These are phyloP conservation scores for Crocodylus rhombifer DNA, from an alignment of 2,797 vertebrate species.

Conservation along the genomic window DNA sequence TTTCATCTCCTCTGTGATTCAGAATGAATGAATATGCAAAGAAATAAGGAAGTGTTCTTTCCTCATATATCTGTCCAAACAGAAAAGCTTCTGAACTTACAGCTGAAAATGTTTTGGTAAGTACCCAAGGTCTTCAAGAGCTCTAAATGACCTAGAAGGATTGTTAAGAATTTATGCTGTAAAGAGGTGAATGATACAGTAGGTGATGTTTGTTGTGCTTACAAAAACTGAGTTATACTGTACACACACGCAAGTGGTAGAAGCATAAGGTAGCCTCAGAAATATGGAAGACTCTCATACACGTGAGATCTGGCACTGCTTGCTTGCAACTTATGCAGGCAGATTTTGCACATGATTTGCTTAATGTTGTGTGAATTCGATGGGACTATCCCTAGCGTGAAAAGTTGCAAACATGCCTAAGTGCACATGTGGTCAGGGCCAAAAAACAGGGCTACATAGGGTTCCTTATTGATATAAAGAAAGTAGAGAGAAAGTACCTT, in stretches of 20 bases:
- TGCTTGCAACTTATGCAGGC: not conserved
- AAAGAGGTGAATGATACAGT: not conserved
- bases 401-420: not conserved
- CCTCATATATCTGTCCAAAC: constrained; percentile 33
- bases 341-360: not conserved
- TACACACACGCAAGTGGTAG: not conserved
- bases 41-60: constrained; percentile 18
- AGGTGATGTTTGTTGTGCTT: not conserved
- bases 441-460: not conserved
- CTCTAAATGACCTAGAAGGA: constrained; percentile 39
- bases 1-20: not conserved
- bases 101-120: constrained; percentile 30
- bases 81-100: not conserved
- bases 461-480: not conserved
- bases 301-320: not conserved
- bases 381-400: not conserved
- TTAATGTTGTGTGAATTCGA: fast-evolving
- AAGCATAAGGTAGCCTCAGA: not conserved
- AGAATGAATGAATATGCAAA: not conserved
- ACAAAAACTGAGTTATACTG: not conserved
- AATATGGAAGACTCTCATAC: not conserved
- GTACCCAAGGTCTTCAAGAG: constrained; percentile 16
- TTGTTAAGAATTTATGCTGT: constrained; percentile 23
- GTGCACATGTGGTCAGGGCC: fast-evolving
- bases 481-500: not conserved